Evolutionary conservation across 1,140 invertebrate genomes (phyloP), one percentile per base, ranked within the genome.

Genomic region (Micrasema minimum): DNA sequence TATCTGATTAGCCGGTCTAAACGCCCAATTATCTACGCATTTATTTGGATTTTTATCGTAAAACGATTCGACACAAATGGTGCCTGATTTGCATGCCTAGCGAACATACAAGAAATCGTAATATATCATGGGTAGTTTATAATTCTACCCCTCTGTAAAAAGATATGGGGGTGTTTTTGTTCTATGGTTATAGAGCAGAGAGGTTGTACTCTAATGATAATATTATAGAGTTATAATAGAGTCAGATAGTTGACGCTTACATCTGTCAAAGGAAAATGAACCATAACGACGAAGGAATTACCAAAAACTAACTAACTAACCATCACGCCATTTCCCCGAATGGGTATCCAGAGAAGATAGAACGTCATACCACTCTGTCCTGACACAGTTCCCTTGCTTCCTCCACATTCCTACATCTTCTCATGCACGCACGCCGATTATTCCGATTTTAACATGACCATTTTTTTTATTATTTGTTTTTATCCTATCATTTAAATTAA

Each of bases 21-120:
- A 53, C 23, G 23, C 50, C 10, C 50, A 53, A 53, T 53, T 53
- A 53, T 53, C 50, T n/a, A 26, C 22, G 50, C 22, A 53, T 53
- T 53, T 4, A 53, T 23, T 53, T 1, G 9, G 12, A 7, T 53
- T 53, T 53, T 53, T 53, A 53, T 53, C 50, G 11, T 53, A 53
- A 53, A 22, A 11, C 50, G 50, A 53, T 53, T 20, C 2, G 50
- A 23, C 50, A 53, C 50, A 53, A 53, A 31, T 20, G 20, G 22
- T 16, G 11, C 12, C 11, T 20, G 6, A 53, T 53, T 31, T 31
- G 50, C 50, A 53, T 53, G 12, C 23, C 20, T 5, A 5, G n/a
- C n/a, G n/a, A 50, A 50, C 18, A 50, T 18, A 22, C 11, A 18
- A 10, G 16, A 22, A 5, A 43, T 43, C 16, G 12, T 43, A 12